Evolutionary conservation across 2,797 vertebrate species (phyloP).

Genomic region (Alexandromys oeconomus): DNA sequence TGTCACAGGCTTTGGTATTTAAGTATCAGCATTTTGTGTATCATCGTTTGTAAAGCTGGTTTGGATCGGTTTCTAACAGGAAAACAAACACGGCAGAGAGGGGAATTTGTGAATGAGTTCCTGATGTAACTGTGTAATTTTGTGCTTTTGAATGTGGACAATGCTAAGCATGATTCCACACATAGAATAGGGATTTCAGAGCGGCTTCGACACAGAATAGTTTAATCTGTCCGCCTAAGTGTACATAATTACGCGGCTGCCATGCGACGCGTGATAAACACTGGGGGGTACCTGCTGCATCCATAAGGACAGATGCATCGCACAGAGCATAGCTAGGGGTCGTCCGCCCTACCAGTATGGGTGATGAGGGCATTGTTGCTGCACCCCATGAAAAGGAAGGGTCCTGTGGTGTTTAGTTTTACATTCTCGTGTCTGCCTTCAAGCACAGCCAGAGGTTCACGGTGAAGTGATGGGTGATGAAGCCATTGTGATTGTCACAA

Average conservation of each 20-base stretch:
- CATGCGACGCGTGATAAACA: constrained; percentile 74
- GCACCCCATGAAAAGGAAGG: constrained; percentile 9
- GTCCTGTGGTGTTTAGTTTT: constrained; percentile 18
- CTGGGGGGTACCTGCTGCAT: constrained; percentile 74
- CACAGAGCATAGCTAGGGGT: constrained; percentile 1
- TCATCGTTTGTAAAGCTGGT: background rate
- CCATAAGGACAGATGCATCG: constrained; percentile 32
- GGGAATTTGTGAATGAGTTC: constrained; percentile 69
- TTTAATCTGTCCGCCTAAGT: constrained; percentile 84
- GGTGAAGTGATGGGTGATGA: background rate
- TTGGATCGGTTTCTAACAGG: constrained; percentile 63
- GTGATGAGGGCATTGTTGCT: background rate
- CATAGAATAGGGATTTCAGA: constrained; percentile 80
- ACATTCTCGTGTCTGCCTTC: background rate
- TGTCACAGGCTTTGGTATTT: constrained; percentile 59
- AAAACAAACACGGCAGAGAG: constrained; percentile 74
- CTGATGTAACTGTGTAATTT: constrained; percentile 72
- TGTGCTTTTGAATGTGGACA: constrained; percentile 72
- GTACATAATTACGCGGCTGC: constrained; percentile 73
- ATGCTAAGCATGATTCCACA: constrained; percentile 79
- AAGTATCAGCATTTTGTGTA: constrained; percentile 62
- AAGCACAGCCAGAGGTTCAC: background rate
- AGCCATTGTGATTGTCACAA: background rate
- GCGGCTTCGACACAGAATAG: constrained; percentile 75
- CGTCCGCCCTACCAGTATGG: background rate